Evolutionary conservation across 2,888 invertebrate species (phyloP), one percentile per base, ranked within the genome.

Genomic region (Euclidia mi): DNA sequence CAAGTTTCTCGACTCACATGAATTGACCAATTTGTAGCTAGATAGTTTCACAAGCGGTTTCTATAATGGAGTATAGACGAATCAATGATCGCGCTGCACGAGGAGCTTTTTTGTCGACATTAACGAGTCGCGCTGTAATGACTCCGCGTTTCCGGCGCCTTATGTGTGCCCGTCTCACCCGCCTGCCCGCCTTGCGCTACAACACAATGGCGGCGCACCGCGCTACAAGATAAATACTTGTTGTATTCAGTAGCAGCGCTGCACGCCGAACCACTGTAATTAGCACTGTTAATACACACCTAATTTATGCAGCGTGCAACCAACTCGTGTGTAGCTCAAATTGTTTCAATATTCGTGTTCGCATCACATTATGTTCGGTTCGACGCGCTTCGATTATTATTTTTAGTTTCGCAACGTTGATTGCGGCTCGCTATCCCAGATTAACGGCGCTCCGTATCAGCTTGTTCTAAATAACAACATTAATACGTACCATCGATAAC

Each of bases 1-100:
- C 84, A 80, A 82, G 87, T 87, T 85, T 85, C 84, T 85, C 80
- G 71, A 69, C 67, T 78, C 74, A 82, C 78, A 80, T 79, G 84
- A 88, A 86, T 89, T 81, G 89, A 85, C 81, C 89, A 89, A 90
- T 91, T 89, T 89, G 88, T 88, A 85, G 76, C 70, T 72, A 81
- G 80, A 86, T 84, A 85, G 85, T 87, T 87, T 84, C 84, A 81
- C 83, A 83, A 85, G 82, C 78, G 76, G 81, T 85, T 81, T 83
- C 79, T 84, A 79, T 40, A 56, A 40, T 56, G 29, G 17, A 40
- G 35, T 48, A 45, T 80, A 77, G 85, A 90, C 72, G 83, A 86
- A 90, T 91, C 91, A 92, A 92, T 93, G 89, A 89, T 84, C 76
- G 77, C 68, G 61, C 68, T 79, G 79, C 78, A 81, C 64, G 79